phyloP scores from a whole-genome alignment of 2,797 vertebrate species.

The Leptodactylus fallax region DNA sequence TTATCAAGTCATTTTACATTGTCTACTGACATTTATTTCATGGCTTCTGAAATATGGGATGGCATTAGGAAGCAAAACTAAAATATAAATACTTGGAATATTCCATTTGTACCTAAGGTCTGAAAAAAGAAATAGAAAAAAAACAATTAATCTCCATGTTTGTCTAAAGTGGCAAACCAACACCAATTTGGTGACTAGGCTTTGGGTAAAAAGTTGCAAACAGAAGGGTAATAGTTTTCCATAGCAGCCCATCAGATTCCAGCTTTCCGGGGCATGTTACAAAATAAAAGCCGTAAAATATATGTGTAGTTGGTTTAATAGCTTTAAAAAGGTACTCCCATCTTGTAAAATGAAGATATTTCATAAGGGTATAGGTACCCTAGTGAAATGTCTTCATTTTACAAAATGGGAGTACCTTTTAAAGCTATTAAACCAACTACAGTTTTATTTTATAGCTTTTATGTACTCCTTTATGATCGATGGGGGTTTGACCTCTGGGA shows the following conservation, averaged over 20 bases:
- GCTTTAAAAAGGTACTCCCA: no score
- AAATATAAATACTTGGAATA: slow-evolving; percentile 34
- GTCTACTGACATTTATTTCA: slow-evolving; percentile 61
- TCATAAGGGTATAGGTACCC: not conserved
- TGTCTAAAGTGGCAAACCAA: not conserved
- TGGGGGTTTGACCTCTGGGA: no score
- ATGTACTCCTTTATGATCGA: no score
- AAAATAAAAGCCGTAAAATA: not conserved
- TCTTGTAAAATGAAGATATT: no score
- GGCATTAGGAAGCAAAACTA: slow-evolving; percentile 66
- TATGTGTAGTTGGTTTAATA: not conserved
- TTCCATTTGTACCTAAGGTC: not conserved
- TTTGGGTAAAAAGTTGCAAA: not conserved
- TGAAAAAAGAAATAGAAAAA: not conserved
- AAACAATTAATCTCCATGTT: not conserved
- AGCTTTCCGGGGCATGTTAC: not conserved
- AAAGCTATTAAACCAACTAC: no score
- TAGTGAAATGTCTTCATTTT: no score
- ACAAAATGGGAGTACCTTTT: not conserved
- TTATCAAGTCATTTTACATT: slow-evolving; percentile 60
- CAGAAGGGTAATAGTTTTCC: not conserved
- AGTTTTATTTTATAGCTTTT: no score
- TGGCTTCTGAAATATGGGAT: slow-evolving; percentile 50
- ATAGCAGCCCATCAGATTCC: not conserved
- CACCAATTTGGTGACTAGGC: not conserved